These are phyloP conservation scores for Gallinago paraguaiae DNA, from an alignment of 2,113 vertebrate species.

Conservation along the genomic window DNA sequence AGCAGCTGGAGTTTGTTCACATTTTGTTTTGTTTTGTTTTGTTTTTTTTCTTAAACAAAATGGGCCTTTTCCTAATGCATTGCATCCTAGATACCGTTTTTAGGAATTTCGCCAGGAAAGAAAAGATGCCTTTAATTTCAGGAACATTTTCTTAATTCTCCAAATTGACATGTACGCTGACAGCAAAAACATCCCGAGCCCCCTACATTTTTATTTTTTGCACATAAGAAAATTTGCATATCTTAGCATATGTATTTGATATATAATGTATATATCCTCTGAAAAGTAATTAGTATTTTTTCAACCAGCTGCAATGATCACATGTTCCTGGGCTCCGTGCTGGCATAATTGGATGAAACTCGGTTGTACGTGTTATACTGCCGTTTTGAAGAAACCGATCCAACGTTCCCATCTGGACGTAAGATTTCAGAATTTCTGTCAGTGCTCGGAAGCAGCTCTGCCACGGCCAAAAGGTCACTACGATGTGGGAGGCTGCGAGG, in stretches of 20 bases:
- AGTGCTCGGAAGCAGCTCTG: neutral
- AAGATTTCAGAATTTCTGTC: constrained; percentile 12
- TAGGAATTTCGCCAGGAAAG: neutral
- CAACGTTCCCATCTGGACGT: neutral
- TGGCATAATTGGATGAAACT: constrained; percentile 54
- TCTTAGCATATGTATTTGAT: constrained; percentile 30
- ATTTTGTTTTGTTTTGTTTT: neutral
- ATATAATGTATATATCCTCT: constrained; percentile 22
- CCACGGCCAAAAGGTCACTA: neutral
- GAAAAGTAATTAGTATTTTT: constrained; percentile 64
- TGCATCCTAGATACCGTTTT: neutral
- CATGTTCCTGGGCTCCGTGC: constrained; percentile 9
- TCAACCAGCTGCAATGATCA: constrained; percentile 18
- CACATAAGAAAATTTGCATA: constrained; percentile 18
- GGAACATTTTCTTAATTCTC: neutral
- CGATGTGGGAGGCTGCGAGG: neutral
- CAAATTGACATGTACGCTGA: neutral
- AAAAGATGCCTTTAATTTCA: neutral
- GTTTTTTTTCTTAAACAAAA: neutral
- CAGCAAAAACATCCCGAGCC: constrained; percentile 3
- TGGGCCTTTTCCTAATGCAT: neutral
- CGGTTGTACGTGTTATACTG: constrained; percentile 20
- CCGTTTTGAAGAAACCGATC: neutral
- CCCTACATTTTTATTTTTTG: neutral
- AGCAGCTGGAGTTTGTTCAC: neutral